Conservation (phyloP, 2,888 invertebrate species). For the Heteromurus nitidus region DNA sequence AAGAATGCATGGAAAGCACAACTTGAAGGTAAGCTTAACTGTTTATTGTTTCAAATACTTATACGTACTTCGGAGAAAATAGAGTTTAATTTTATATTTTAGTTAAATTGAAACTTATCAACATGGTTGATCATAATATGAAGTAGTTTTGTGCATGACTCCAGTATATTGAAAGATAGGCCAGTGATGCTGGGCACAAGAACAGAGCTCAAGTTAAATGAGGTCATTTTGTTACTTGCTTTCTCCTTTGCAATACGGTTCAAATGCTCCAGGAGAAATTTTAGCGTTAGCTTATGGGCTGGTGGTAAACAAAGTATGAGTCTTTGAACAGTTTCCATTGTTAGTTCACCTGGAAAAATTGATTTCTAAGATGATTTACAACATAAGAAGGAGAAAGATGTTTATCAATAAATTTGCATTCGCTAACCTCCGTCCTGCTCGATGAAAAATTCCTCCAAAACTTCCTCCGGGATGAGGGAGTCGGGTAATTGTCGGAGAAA, state of each 20-base stretch:
- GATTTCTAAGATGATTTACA: background rate
- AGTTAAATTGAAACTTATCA: background rate
- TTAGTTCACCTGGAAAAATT: slow-evolving; percentile 36
- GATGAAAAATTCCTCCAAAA: slow-evolving; percentile 78
- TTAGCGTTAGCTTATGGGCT: slow-evolving; percentile 89
- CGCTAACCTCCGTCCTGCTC: slow-evolving; percentile 22
- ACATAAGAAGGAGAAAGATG: too few relatives aligned
- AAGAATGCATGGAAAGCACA: too few relatives aligned
- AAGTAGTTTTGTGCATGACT: slow-evolving; percentile 31
- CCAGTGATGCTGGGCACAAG: slow-evolving; percentile 88
- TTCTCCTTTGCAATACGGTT: slow-evolving; percentile 87
- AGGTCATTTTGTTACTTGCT: slow-evolving; percentile 91
- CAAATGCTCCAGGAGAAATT: slow-evolving; percentile 88
- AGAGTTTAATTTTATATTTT: too few relatives aligned
- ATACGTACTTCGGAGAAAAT: too few relatives aligned
- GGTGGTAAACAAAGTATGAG: slow-evolving; percentile 80
- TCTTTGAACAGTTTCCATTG: slow-evolving; percentile 34
- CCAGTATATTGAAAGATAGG: slow-evolving; percentile 37
- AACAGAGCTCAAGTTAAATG: slow-evolving; percentile 93
- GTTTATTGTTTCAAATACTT: too few relatives aligned
- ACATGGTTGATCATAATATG: slow-evolving; percentile 28
- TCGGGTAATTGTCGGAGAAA: slow-evolving; percentile 91
- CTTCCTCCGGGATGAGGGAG: slow-evolving; percentile 90
- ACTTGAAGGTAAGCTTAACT: too few relatives aligned
- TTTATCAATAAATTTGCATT: background rate